Conservation (phyloP, 2,113 vertebrate species). For the Nothoprocta pentlandii region DNA sequence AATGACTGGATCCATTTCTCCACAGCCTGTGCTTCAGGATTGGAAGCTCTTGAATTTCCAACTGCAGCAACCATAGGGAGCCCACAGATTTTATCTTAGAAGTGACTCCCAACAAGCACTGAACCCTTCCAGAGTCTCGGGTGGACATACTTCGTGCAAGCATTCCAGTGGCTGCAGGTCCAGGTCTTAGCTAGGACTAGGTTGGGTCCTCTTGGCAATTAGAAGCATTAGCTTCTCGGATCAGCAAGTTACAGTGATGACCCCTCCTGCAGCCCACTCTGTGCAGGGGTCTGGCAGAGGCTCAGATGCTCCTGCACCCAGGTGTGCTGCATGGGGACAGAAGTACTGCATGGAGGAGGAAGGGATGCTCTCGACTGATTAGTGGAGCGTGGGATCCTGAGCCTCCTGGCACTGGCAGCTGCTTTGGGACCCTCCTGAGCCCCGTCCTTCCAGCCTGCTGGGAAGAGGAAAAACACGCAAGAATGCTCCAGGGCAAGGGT, state of each 20-base stretch:
- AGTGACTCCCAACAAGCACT: rapidly evolving
- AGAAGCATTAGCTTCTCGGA: background rate
- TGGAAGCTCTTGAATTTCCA: too few species aligned
- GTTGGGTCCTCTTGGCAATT: background rate
- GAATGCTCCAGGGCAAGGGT: background rate
- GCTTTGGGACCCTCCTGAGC: too few species aligned
- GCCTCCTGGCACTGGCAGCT: too few species aligned
- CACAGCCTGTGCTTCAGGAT: background rate
- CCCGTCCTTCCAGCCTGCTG: too few species aligned
- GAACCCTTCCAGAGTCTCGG: background rate
- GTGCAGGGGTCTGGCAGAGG: rapidly evolving
- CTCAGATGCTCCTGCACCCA: background rate
- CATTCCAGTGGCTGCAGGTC: background rate
- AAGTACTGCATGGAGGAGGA: rapidly evolving
- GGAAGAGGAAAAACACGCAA: background rate
- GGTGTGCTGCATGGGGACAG: too few species aligned
- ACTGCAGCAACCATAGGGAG: background rate
- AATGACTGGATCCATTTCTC: background rate
- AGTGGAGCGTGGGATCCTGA: background rate
- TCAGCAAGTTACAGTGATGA: too few species aligned
- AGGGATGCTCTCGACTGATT: background rate
- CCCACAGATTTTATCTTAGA: background rate
- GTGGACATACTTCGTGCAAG: background rate
- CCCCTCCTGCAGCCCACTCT: too few species aligned
- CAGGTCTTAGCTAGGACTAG: rapidly evolving